phyloP scores from a whole-genome alignment of 2,797 vertebrate species.

The Siniperca undulata region DNA sequence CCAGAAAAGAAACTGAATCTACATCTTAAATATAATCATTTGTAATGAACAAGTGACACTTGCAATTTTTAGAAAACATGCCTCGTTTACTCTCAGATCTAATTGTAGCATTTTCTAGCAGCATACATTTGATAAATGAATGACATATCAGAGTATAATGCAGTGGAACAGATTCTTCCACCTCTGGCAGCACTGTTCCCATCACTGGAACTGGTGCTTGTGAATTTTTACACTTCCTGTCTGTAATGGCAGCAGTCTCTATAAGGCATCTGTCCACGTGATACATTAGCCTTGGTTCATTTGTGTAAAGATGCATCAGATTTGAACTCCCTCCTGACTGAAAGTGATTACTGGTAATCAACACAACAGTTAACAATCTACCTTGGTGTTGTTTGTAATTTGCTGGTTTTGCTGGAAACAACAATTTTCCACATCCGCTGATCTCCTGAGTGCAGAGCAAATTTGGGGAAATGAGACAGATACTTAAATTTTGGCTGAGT shows the following conservation, averaged over 20 bases:
- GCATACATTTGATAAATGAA: not conserved
- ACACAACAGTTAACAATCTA: constrained; percentile 12
- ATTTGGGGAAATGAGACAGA: constrained; percentile 14
- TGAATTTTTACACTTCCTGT: not conserved
- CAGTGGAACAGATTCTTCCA: not conserved
- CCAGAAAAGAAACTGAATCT: constrained; percentile 16
- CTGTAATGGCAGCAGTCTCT: constrained; percentile 21
- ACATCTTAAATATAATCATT: not conserved
- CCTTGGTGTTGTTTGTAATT: not conserved
- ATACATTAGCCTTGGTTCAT: not conserved
- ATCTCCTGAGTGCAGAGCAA: constrained; percentile 17
- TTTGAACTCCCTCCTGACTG: constrained; percentile 3
- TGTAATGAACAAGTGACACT: not conserved
- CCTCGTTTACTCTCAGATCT: not conserved
- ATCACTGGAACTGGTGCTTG: constrained; percentile 10
- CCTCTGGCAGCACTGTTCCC: not conserved
- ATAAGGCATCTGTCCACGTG: not conserved
- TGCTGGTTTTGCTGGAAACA: constrained; percentile 27
- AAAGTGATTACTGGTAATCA: constrained; percentile 45
- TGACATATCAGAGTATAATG: not conserved
- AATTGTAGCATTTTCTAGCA: not conserved
- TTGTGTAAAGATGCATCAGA: constrained; percentile 32
- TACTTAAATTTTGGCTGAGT: constrained; percentile 1
- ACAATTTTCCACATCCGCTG: constrained; percentile 9
- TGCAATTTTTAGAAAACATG: constrained; percentile 1